phyloP scores from a whole-genome alignment of 2,113 vertebrate species.

The Silurus meridionalis region DNA sequence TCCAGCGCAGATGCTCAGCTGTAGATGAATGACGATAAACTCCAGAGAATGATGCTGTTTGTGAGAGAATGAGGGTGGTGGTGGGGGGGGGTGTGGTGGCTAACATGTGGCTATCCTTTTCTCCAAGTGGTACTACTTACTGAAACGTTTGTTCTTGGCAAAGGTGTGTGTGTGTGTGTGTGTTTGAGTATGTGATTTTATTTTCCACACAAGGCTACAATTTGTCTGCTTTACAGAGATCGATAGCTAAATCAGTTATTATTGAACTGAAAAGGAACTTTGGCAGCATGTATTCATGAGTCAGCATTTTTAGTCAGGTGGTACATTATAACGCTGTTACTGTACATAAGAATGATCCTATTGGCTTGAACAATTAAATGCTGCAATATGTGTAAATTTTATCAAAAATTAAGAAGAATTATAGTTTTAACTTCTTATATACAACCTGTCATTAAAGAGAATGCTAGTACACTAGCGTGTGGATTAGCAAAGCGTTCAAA shows the following conservation, averaged over 20 bases:
- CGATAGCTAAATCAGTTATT: neutral
- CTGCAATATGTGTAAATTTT: too few relatives aligned
- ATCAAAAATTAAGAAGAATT: neutral
- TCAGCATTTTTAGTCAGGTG: neutral
- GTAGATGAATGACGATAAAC: constrained; percentile 9
- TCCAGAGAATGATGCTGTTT: constrained; percentile 13
- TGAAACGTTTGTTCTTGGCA: constrained; percentile 17
- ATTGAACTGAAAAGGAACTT: neutral
- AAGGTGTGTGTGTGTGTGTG: neutral
- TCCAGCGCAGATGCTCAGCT: constrained; percentile 25
- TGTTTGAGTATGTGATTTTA: neutral
- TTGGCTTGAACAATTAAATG: neutral
- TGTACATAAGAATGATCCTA: neutral
- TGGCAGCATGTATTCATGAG: neutral
- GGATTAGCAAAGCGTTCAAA: neutral
- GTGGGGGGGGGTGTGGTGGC: neutral
- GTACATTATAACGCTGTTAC: neutral
- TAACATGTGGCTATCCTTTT: constrained; percentile 33
- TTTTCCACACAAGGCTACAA: neutral
- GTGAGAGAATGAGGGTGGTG: neutral
- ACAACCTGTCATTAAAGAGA: neutral
- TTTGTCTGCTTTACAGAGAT: neutral
- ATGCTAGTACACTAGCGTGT: neutral
- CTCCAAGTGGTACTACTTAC: constrained; percentile 20
- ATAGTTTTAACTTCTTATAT: neutral